Evolutionary conservation across 2,113 vertebrate genomes (phyloP).

Genomic region (Nesogale talazaci): DNA sequence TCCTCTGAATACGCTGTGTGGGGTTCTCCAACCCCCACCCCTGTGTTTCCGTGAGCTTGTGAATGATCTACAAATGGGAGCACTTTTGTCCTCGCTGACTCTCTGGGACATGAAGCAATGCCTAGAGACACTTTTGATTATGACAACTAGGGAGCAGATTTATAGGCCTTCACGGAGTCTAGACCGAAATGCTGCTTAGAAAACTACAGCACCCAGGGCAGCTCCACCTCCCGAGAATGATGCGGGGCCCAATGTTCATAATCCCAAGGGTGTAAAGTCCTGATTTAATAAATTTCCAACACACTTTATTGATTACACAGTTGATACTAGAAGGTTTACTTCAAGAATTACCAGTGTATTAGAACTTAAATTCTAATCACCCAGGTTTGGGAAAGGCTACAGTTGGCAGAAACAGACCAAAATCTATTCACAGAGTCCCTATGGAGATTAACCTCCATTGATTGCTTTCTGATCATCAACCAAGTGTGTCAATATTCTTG

Average conservation of each 20-base stretch:
- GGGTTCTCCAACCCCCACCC: neutral
- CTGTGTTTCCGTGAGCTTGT: neutral
- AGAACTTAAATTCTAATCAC: no score
- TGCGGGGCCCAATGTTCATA: neutral
- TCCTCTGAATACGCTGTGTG: neutral
- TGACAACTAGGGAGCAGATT: neutral
- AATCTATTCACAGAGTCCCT: no score
- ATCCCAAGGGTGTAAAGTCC: neutral
- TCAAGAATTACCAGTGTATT: neutral
- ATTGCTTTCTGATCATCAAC: no score
- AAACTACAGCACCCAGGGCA: neutral
- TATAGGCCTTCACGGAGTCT: neutral
- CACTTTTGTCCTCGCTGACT: neutral
- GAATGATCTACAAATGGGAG: neutral
- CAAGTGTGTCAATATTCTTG: no score
- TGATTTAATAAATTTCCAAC: constrained; percentile 11
- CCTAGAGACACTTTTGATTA: constrained; percentile 11
- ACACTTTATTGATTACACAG: neutral
- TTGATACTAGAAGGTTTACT: constrained; percentile 14
- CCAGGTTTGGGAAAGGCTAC: no score
- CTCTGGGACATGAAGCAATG: constrained; percentile 8
- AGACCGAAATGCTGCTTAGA: neutral
- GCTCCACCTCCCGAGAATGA: neutral
- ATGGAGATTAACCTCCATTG: no score
- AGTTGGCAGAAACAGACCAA: no score